These are phyloP conservation scores for Epinotia bilunana DNA, from an alignment of 2,888 invertebrate species.

Conservation along the genomic window DNA sequence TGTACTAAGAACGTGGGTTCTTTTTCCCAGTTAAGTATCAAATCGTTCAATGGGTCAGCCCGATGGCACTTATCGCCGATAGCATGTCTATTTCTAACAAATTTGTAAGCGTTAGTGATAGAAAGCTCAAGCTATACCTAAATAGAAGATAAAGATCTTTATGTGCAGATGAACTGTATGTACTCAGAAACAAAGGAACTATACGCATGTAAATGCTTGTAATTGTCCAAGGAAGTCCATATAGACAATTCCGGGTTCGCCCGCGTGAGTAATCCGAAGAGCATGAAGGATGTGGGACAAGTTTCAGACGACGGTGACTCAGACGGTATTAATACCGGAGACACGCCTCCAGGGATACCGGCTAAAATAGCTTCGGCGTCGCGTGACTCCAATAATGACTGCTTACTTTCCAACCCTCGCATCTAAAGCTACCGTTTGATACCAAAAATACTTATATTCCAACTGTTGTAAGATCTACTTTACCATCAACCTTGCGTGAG, in stretches of 20 bases:
- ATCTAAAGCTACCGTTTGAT: not conserved
- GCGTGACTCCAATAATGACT: conserved; percentile 70
- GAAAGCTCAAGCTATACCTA: no score
- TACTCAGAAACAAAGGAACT: conserved; percentile 18
- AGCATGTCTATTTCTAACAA: not conserved
- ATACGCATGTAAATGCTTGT: conserved; percentile 28
- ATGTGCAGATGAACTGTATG: not conserved
- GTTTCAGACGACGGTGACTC: conserved; percentile 81
- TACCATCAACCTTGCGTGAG: not conserved
- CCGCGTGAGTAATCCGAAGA: conserved; percentile 77
- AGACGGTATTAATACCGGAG: conserved; percentile 79
- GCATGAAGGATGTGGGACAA: conserved; percentile 81
- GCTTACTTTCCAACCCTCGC: conserved; percentile 25
- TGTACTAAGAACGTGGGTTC: not conserved
- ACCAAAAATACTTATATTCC: conserved; percentile 6
- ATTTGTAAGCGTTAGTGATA: not conserved
- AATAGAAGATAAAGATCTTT: no score
- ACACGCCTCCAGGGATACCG: conserved; percentile 81
- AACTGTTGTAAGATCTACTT: conserved; percentile 1
- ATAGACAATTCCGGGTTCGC: conserved; percentile 78
- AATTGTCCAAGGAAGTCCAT: conserved; percentile 54
- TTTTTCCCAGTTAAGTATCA: not conserved
- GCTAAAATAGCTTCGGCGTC: conserved; percentile 79
- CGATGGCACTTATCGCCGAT: not conserved
- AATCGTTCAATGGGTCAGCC: not conserved